A percentile compares a stretch with the other conserved stretches of the same genome.
These are phyloP conservation scores for Alligator mississippiensis DNA, from an alignment of 2,113 vertebrate species.

Conservation along the genomic window DNA sequence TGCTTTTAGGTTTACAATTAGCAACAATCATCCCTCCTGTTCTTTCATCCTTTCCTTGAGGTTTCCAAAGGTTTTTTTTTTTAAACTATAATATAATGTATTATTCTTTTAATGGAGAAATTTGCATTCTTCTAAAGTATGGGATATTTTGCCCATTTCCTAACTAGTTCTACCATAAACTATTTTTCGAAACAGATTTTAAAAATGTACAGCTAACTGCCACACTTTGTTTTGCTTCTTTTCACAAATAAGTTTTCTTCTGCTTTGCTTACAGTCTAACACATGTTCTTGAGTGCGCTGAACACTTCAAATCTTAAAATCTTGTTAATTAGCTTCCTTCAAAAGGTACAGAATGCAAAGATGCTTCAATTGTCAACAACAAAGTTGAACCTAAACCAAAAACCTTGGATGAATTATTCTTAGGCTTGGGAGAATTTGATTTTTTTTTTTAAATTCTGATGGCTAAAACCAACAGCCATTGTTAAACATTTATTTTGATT, in stretches of 20 bases:
- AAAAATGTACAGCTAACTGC: background rate
- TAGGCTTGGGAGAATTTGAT: no score
- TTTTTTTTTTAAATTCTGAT: no score
- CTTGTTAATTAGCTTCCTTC: background rate
- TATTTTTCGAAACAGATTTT: background rate
- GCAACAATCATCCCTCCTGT: conserved; percentile 6
- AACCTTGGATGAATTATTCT: no score
- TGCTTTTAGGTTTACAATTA: background rate
- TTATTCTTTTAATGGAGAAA: background rate
- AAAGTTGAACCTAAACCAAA: background rate
- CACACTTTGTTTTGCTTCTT: no score
- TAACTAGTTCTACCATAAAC: background rate
- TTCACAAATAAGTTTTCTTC: background rate
- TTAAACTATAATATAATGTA: background rate
- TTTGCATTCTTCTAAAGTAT: conserved; percentile 9
- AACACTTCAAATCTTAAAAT: background rate
- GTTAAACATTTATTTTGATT: no score
- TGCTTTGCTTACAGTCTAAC: background rate
- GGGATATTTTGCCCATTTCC: background rate
- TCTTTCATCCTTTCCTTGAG: conserved; percentile 28
- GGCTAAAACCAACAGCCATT: no score
- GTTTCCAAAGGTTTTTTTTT: background rate
- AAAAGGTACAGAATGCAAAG: background rate
- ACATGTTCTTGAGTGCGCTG: no score
- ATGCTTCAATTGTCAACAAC: background rate